phyloP scores from a whole-genome alignment of 1,140 invertebrate species.

The Pissodes strobi region DNA sequence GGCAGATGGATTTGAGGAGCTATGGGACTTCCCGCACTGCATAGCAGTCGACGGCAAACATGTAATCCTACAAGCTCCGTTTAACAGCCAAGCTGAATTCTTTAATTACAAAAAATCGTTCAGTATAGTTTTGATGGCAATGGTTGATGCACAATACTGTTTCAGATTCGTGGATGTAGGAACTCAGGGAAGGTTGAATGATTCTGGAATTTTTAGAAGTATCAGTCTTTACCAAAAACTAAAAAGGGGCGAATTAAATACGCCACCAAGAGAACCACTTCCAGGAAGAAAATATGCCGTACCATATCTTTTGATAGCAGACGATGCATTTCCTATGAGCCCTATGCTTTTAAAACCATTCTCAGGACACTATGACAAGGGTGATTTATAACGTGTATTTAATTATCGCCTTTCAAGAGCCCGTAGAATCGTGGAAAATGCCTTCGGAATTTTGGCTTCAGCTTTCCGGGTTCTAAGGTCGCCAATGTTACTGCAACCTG shows the following conservation, averaged over 20 bases:
- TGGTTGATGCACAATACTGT: neutral
- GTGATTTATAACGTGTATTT: constrained; percentile 2
- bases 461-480: constrained; percentile 8
- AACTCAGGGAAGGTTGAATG: neutral
- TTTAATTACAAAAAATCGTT: neutral
- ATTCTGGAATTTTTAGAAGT: neutral
- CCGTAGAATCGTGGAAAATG: constrained; percentile 20
- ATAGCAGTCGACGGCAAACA: neutral
- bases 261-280: neutral
- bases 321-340: neutral
- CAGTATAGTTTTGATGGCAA: neutral
- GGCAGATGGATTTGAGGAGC: neutral
- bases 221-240: neutral
- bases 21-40: neutral
- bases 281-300: neutral
- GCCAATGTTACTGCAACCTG: constrained; percentile 8
- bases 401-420: constrained; percentile 10
- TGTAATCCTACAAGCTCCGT: neutral
- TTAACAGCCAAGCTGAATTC: neutral
- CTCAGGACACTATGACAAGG: neutral
- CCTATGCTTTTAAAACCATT: constrained; percentile 4
- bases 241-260: neutral
- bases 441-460: constrained; percentile 8
- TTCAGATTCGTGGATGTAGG: neutral
- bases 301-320: neutral